Evolutionary conservation across 2,797 vertebrate species (phyloP), one percentile per base, ranked within the genome.

Genomic region (Rhabdophis nuchalis): DNA sequence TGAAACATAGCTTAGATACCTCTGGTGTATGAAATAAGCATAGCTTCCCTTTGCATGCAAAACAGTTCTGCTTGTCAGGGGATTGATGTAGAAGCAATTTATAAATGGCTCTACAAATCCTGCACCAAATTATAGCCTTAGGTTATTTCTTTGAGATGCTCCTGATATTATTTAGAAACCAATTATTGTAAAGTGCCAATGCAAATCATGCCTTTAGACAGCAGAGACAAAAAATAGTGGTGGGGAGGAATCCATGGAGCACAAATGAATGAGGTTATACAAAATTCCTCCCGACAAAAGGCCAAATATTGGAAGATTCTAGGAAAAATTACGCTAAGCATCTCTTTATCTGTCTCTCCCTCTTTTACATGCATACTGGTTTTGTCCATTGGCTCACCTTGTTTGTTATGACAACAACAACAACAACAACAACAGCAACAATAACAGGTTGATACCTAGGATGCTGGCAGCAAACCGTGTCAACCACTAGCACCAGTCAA

Each of bases 171-270:
- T 95, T 92, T 94, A 95, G 89, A 88, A 92, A 94, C 77, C 50
- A 92, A 96, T 96, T 93, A 95, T 85, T 94, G 95, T 95, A 93
- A 96, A 96, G 92, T 92, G 94, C 82, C 72, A 93, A 89, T 91
- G 13, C 0, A 29, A 92, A 90, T 56, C 87, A 94, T 88, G 46
- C 92, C 9, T 92, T 95, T 64, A 54, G 90, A 77, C 41, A 88
- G 94, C 91, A 93, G 53, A 89, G 92, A 88, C 58, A 77, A 77
- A 72, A 64, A 64, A 27, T 4, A 5, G 7, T 82, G 53, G 93
- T 94, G 94, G 90, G 89, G 88, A 90, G 94, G 29, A 88, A 93
- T 93, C 91, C 93, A 89, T 93, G 54, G 77, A 87, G 91, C 91
- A 85, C 25, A 92, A 94, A 95, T 27, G 36, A 61, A 90, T 61